A percentile compares a stretch with the other conserved stretches of the same genome.
phyloP scores from a whole-genome alignment of 2,888 invertebrate genomes.

The Subacronicta megacephala region DNA sequence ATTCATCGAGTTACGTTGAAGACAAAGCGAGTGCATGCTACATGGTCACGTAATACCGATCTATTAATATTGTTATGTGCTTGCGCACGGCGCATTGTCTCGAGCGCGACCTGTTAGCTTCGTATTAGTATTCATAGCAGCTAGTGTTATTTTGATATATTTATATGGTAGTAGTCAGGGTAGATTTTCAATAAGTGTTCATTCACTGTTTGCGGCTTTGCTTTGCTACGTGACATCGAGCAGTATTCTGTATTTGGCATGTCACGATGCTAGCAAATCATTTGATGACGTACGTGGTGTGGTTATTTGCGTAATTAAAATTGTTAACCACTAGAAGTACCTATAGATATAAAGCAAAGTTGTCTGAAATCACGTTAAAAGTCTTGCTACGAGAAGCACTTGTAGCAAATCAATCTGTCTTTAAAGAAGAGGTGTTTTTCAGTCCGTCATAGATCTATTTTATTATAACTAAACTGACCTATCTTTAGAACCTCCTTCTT shows the following conservation, averaged over 20 bases:
- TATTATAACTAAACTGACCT: no score
- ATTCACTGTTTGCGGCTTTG: background rate
- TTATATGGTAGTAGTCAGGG: slow-evolving; percentile 1
- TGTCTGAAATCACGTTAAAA: no score
- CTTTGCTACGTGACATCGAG: background rate
- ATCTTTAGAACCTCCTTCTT: no score
- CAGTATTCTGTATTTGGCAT: background rate
- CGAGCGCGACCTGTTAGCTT: slow-evolving; percentile 35
- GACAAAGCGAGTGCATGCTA: slow-evolving; percentile 59
- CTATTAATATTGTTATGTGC: slow-evolving; percentile 64
- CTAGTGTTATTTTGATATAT: slow-evolving; percentile 37
- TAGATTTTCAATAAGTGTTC: slow-evolving; percentile 10
- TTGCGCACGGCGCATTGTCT: slow-evolving; percentile 61
- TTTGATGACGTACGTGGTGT: no score
- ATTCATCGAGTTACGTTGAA: slow-evolving; percentile 51
- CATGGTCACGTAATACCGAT: slow-evolving; percentile 64
- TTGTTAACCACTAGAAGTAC: no score
- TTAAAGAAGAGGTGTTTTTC: no score
- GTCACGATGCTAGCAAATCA: no score
- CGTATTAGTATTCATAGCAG: slow-evolving; percentile 35
- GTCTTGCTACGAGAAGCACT: no score
- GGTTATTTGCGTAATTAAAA: no score
- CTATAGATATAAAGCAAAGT: no score
- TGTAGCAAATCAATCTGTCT: no score
- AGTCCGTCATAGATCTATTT: no score